phyloP scores from a whole-genome alignment of 2,888 invertebrate species.

The Xestoiulus laeticollis region DNA sequence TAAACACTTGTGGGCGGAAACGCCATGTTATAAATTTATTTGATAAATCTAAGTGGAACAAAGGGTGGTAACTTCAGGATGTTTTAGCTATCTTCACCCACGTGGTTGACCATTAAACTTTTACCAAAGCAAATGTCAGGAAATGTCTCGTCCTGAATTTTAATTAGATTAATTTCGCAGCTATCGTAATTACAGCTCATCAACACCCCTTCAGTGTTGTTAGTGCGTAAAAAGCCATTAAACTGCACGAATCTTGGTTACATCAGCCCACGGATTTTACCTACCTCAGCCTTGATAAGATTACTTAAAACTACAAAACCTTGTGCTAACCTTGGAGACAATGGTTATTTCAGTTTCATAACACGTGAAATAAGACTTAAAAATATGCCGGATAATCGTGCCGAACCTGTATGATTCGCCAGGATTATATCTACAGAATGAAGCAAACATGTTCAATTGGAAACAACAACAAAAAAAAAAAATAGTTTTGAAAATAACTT shows the following conservation, averaged over 20 bases:
- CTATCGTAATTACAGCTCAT: constrained; percentile 1
- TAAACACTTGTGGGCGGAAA: background rate
- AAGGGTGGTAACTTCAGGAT: background rate
- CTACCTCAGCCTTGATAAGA: background rate
- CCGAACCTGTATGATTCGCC: no score
- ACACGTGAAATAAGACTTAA: background rate
- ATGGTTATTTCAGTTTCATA: constrained; percentile 4
- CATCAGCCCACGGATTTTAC: constrained; percentile 36
- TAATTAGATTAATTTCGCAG: constrained; percentile 13
- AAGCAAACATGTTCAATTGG: background rate
- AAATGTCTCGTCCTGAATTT: constrained; percentile 10
- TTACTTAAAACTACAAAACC: constrained; percentile 34
- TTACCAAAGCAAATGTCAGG: background rate
- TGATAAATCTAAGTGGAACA: background rate
- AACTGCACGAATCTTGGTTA: background rate
- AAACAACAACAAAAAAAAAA: background rate
- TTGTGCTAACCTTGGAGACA: constrained; percentile 10
- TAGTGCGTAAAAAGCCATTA: background rate
- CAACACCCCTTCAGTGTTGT: background rate
- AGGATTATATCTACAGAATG: background rate
- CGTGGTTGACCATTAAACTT: background rate
- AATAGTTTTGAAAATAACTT: background rate
- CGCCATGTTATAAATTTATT: background rate
- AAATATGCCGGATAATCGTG: background rate
- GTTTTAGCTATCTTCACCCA: background rate